Base-by-base conservation (phyloP, 2,888 invertebrate genomes). In the Melieria crassipennis region DNA sequence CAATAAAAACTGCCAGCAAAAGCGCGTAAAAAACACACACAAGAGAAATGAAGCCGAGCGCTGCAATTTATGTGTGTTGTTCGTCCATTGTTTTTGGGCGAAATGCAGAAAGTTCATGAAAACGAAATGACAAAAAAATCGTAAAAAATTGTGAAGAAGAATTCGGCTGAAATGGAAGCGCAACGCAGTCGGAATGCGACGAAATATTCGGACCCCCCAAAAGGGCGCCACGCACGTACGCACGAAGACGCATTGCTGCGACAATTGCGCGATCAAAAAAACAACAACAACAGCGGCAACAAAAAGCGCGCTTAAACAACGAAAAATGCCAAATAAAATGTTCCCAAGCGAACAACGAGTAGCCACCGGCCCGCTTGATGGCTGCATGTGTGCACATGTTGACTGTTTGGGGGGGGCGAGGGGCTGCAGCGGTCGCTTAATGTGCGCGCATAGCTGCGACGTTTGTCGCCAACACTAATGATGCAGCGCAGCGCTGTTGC, bases 141-240 rank as follows among this genome's bases (percentile, higher is more conserved):
- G 10, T n/a, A 5, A 65, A 55, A 7, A 13, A 55, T 45, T 52
- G n/a, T 55, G 46, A 5, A 60, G 16, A 5, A 10, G 47, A 64
- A 52, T 42, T 43, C 64, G 30, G 11, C 30, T 48, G 11, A 43
- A 9, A 63, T 6, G 43, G 7, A n/a, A 30, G n/a, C 5, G 30
- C 47, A 50, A 9, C 3, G 52, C 42, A 13, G 13, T 42, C 7
- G 63, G 62, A 63, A 69, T 56, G 64, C 46, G 60, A 63, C 45
- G 50, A 57, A 69, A 69, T 69, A 62, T 73, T 69, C 16, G 62
- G 75, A 75, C 75, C 75, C 65, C 75, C 75, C 72, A 69, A 67
- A 72, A 65, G 73, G 75, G 75, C 75, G 75, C 75, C 72, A 74
- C 62, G 65, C 46, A 65, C 52, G 62, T 66, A 46, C n/a, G 61